Percentiles rank a stretch among this genome's conserved stretches.
Conservation (phyloP, 2,113 vertebrate species). For the Fulica atra region DNA sequence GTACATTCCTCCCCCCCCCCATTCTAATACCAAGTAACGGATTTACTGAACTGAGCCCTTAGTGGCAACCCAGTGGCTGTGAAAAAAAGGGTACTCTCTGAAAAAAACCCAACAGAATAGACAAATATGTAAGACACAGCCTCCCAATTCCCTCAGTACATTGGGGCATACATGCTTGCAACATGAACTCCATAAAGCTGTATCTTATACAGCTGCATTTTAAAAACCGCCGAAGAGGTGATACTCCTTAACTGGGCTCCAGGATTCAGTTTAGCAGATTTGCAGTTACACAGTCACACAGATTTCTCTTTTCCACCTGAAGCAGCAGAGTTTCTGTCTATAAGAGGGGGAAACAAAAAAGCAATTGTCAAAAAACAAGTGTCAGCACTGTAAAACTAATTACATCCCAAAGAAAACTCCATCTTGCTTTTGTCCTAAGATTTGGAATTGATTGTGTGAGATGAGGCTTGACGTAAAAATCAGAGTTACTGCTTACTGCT, state of each 20-base stretch:
- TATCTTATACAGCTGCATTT: slow-evolving; percentile 42
- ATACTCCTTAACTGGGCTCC: background rate
- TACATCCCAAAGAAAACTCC: background rate
- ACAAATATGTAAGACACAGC: background rate
- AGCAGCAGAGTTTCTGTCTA: slow-evolving; percentile 69
- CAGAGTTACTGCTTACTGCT: background rate
- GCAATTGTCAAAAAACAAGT: background rate
- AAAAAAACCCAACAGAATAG: background rate
- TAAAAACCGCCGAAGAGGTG: background rate
- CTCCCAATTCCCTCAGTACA: background rate
- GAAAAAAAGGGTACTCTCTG: background rate
- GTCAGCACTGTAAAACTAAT: background rate
- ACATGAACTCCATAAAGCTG: background rate
- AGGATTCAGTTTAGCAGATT: slow-evolving; percentile 59
- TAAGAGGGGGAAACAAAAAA: background rate
- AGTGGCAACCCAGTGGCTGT: background rate
- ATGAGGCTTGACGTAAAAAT: background rate
- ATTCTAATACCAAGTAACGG: background rate
- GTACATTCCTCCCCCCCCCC: background rate
- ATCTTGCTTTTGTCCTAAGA: background rate
- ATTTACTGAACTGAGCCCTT: background rate
- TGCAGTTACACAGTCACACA: slow-evolving; percentile 53
- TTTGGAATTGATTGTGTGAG: background rate
- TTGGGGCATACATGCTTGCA: slow-evolving; percentile 12
- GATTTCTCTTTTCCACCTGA: slow-evolving; percentile 68